These are phyloP conservation scores for Helogale parvula DNA, from an alignment of 2,113 vertebrate genomes.

Conservation along the genomic window DNA sequence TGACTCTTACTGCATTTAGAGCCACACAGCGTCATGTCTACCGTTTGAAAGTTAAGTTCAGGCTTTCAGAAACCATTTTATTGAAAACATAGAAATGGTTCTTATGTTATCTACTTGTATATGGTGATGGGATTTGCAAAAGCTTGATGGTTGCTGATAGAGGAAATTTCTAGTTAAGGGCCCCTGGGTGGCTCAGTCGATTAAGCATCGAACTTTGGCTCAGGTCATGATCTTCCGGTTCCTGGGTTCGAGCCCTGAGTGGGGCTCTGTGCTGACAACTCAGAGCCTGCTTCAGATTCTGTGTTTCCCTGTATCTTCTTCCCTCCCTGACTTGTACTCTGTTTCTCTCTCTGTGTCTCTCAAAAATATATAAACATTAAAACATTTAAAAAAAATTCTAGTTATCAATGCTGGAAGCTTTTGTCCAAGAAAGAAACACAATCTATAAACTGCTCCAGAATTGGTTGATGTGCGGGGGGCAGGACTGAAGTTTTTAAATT, in stretches of 20 bases:
- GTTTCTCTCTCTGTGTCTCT: neutral
- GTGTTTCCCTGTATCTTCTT: neutral
- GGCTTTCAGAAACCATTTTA: neutral
- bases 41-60: neutral
- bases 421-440: neutral
- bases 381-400: neutral
- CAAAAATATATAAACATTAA: neutral
- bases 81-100: neutral
- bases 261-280: neutral
- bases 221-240: neutral
- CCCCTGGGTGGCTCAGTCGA: neutral
- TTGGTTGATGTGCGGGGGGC: neutral
- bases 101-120: neutral
- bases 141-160: neutral
- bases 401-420: neutral
- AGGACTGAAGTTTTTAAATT: neutral
- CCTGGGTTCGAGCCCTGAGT: neutral
- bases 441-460: no score
- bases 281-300: neutral
- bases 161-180: neutral
- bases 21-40: fast-evolving
- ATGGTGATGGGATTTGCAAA: neutral
- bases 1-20: neutral
- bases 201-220: neutral
- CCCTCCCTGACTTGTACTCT: no score